Percentiles rank a stretch among this genome's conserved stretches.
phyloP scores from a whole-genome alignment of 1,140 invertebrate genomes.

The Drosophila melanogaster region Release_6_plus_ISO1_MT NC_004354.4:4711001-4711500 shows the following conservation, averaged over 20 bases:
- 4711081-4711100: conserved; percentile 35
- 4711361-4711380: conserved; percentile 28
- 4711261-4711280: conserved; percentile 33
- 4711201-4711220: conserved; percentile 40
- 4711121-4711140: neutral
- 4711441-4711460: too few species aligned
- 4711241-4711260: conserved; percentile 32
- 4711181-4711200: conserved; percentile 39
- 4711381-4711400: conserved; percentile 15
- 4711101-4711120: conserved; percentile 28
- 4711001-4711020: conserved; percentile 14
- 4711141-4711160: conserved; percentile 3
- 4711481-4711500: neutral
- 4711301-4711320: conserved; percentile 41
- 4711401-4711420: neutral
- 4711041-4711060: conserved; percentile 30
- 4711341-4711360: conserved; percentile 65
- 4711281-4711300: conserved; percentile 15
- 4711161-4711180: conserved; percentile 34
- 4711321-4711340: conserved; percentile 71
- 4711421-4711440: too few species aligned
- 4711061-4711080: conserved; percentile 38
- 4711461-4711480: too few species aligned
- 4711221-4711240: conserved; percentile 5
- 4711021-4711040: neutral